Percentiles rank a stretch among this genome's conserved stretches.
These are phyloP conservation scores for Callocephalon fimbriatum DNA, from an alignment of 2,113 vertebrate genomes.

Conservation along the genomic window DNA sequence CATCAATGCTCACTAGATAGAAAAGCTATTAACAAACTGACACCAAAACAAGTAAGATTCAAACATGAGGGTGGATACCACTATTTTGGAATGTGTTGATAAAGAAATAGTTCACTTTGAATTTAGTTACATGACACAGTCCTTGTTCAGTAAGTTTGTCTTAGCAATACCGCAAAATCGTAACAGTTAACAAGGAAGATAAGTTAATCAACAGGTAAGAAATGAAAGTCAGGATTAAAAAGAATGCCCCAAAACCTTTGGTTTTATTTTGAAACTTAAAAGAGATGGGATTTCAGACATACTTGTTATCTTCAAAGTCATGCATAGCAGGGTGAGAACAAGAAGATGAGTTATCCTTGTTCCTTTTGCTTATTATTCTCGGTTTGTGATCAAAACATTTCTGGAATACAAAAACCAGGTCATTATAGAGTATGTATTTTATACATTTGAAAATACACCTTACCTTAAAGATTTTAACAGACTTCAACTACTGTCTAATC, in stretches of 20 bases:
- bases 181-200: background rate
- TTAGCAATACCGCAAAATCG: background rate
- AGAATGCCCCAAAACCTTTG: background rate
- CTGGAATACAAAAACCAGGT: conserved; percentile 78
- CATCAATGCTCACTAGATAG: background rate
- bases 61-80: background rate
- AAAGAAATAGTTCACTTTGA: background rate
- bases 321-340: conserved; percentile 97
- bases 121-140: background rate
- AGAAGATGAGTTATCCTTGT: conserved; percentile 87
- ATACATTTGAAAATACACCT: background rate
- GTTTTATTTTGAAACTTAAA: background rate
- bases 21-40: background rate
- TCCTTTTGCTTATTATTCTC: conserved; percentile 97
- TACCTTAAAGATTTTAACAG: background rate
- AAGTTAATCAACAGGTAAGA: background rate
- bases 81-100: background rate
- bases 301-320: conserved; percentile 95
- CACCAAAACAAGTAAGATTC: background rate
- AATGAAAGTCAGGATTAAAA: background rate
- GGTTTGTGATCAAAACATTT: conserved; percentile 99
- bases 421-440: conserved; percentile 13
- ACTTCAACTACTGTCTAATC: background rate
- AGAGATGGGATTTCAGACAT: conserved; percentile 68
- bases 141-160: background rate